Evolutionary conservation across 2,113 vertebrate species (phyloP), one percentile per base, ranked within the genome.

Genomic region (Epinephelus fuscoguttatus): DNA sequence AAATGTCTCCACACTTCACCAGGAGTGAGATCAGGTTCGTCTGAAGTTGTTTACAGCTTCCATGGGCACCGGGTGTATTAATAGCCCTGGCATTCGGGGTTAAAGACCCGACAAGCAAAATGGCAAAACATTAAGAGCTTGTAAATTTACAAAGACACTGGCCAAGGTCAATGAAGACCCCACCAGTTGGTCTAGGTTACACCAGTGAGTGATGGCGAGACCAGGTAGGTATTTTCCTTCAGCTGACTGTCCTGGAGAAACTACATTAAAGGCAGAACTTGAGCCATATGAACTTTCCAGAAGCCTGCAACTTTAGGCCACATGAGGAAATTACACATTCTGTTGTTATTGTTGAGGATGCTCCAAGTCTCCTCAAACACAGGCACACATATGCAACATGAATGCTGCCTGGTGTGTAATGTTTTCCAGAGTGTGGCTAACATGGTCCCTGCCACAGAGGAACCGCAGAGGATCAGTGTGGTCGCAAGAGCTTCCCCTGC

Each of bases 351-450:
- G 86, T 91, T 88, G 84, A 89, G 75, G 88, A 89, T 81, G 63
- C 73, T 88, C 85, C 85, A 92, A 87, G 79, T 84, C 82, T 81
- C 52, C 67, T 90, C 64, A 80, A 90, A 84, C 76, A 72, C 82
- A 80, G 53, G 64, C 82, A 62, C 84, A 89, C 86, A 83, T 53
- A 70, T 80, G 73, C 63, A 88, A 89, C 80, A 86, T 69, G 70
- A 85, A 87, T 25, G 72, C 71, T 72, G 88, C 80, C 70, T 60
- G 78, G 70, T 75, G 89, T 88, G 86, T 91, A 91, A 94, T 91
- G 91, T 87, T 92, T 94, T 94, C 94, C 93, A 93, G 90, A 93
- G 89, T 84, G 88, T 62, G 82, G 88, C 85, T 77, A 89, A 90
- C 77, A 85, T 88, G 79, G 72, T 77, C 79, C 67, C 73, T 60